phyloP scores from a whole-genome alignment of 2,113 vertebrate species.

The Heliornis fulica region DNA sequence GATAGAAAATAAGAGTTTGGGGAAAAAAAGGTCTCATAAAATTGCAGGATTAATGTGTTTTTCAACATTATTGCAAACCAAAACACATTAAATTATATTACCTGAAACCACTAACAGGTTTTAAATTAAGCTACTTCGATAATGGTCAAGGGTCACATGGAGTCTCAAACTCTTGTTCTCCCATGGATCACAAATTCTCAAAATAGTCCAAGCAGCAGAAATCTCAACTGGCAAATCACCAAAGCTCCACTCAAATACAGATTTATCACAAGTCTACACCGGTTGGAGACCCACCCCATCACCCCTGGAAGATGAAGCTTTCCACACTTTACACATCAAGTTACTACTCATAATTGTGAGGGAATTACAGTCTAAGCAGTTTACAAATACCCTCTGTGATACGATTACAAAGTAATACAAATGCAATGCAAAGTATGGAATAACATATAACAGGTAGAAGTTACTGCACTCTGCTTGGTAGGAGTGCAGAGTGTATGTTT shows the following conservation, averaged over 20 bases:
- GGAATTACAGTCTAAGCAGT: not conserved
- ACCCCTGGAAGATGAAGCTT: not conserved
- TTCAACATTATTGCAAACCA: not conserved
- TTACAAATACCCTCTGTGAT: not conserved
- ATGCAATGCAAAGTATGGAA: not conserved
- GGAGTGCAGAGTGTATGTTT: not conserved
- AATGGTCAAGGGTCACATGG: not conserved
- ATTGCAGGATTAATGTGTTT: not conserved
- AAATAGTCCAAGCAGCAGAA: not conserved
- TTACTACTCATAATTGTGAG: not conserved
- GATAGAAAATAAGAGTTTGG: not conserved
- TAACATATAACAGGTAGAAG: not conserved
- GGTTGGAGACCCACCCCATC: not conserved
- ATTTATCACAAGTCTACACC: not conserved
- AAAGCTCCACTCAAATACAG: not conserved
- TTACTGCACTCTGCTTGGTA: not conserved
- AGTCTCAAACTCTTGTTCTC: not conserved
- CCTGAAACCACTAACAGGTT: not conserved
- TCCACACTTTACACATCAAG: accelerated
- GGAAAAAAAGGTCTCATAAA: not conserved
- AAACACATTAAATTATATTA: slow-evolving; percentile 22
- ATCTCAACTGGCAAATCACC: not conserved
- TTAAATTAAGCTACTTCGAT: not conserved
- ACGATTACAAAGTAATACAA: not conserved
- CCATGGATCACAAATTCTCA: not conserved